These are phyloP conservation scores for Uloborus plumipes DNA, from an alignment of 2,888 invertebrate species.

Conservation along the genomic window DNA sequence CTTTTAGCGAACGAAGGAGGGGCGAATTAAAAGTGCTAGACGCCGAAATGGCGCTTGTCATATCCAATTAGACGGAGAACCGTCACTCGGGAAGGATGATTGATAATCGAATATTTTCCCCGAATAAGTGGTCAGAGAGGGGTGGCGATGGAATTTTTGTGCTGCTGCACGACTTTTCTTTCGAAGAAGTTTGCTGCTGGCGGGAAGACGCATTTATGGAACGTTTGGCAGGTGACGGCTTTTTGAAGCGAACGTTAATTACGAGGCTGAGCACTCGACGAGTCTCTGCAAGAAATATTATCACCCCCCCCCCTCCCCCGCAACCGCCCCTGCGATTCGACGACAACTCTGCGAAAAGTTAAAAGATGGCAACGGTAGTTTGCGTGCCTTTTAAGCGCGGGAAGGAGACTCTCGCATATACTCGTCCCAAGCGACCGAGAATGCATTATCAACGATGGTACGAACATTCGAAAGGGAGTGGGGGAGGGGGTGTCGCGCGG, in stretches of 20 bases:
- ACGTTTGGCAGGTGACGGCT: constrained; percentile 48
- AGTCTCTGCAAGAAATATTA: constrained; percentile 48
- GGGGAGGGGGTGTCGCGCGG: not conserved
- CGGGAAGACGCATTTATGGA: constrained; percentile 45
- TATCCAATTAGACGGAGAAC: constrained; percentile 49
- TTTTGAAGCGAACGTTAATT: constrained; percentile 62
- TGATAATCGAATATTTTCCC: constrained; percentile 58
- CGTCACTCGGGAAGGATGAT: constrained; percentile 21
- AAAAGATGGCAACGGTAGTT: constrained; percentile 32
- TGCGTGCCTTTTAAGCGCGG: constrained; percentile 12
- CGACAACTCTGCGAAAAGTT: constrained; percentile 56
- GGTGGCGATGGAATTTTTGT: constrained; percentile 53
- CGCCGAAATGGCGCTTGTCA: constrained; percentile 55
- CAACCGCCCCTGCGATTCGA: constrained; percentile 8
- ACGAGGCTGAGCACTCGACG: constrained; percentile 29
- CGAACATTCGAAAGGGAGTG: constrained; percentile 11
- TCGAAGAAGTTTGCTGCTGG: not conserved
- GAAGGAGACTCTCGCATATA: not conserved
- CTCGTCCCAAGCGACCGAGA: constrained; percentile 46
- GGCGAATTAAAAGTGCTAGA: constrained; percentile 59
- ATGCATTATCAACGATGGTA: constrained; percentile 53
- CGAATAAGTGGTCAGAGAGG: constrained; percentile 35
- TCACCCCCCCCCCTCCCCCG: constrained; percentile 3
- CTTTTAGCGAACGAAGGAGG: constrained; percentile 32
- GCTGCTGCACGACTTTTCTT: constrained; percentile 21